Evolutionary conservation across 2,888 invertebrate genomes (phyloP), one percentile per base, ranked within the genome.

Genomic region (Philopedon plagiatum): DNA sequence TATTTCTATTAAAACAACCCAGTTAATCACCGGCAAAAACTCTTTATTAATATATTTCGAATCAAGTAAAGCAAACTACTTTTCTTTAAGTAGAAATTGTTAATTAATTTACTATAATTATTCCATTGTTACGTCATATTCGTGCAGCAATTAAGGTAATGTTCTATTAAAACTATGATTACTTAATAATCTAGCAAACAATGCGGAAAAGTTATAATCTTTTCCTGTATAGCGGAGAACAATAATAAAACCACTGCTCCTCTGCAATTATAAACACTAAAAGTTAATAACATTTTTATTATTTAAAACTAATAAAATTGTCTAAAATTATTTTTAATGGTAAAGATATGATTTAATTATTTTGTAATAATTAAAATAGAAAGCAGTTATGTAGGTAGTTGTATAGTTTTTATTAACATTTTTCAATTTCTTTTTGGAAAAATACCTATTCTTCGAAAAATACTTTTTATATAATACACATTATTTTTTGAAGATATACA

Each of bases 161-260:
- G 75, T 75, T 75, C 72, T 75, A 75, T 72, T 73, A 75, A 75
- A 75, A 66, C 69, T 74, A 75, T 73, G 75, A 71, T 75, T 75
- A 75, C 72, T 71, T 75, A 75, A 75, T 75, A 66, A 72, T 54
- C 56, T 32, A 69, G 63, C 61, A 66, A 75, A 75, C 75, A 75
- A 75, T 75, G 75, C 75, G 75, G 75, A 75, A 75, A 75, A 75
- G 64, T 71, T 64, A 67, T 71, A 71, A 68, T 74, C 71, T 54
- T 68, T 74, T 74, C 74, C 74, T 71, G 74, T 67, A 74, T 65
- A 70, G 61, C 39, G 41, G 37, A 73, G 63, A 65, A 73, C 56
- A 73, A 69, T 64, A 65, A 73, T 67, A 61, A 49, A 57, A 46
- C 21, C 15, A 60, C n/a, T 37, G 54, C 32, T 51, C 41, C 63